Evolutionary conservation across 2,888 invertebrate species (phyloP).

Genomic region (Drosophila robusta): DNA sequence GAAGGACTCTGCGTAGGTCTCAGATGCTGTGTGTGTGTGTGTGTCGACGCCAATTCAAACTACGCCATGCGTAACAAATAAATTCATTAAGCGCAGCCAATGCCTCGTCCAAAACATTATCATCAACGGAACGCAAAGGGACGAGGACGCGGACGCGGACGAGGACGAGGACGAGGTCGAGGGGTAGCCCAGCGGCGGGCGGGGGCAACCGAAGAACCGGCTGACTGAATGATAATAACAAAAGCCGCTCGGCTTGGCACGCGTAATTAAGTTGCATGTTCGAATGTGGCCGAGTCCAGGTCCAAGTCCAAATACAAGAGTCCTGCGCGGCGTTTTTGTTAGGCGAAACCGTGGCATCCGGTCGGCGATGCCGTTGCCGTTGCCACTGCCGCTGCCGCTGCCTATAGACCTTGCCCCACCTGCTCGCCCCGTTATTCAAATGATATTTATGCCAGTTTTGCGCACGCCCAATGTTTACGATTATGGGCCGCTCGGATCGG

Average conservation of each 20-base stretch:
- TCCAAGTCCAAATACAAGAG: constrained; percentile 37
- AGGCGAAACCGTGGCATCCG: constrained; percentile 11
- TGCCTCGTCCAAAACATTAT: constrained; percentile 74
- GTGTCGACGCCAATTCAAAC: constrained; percentile 76
- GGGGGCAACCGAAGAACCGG: constrained; percentile 38
- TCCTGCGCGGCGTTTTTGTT: not conserved
- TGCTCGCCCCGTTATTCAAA: constrained; percentile 56
- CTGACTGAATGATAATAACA: constrained; percentile 78
- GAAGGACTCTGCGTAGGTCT: constrained; percentile 41
- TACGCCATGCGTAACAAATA: constrained; percentile 81
- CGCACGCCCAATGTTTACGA: constrained; percentile 75
- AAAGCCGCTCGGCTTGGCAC: constrained; percentile 78
- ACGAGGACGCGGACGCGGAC: not conserved
- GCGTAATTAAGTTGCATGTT: constrained; percentile 80
- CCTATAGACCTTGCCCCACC: not conserved
- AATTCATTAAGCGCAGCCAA: constrained; percentile 82
- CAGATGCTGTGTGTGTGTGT: constrained; percentile 49
- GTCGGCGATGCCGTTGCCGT: too few species aligned
- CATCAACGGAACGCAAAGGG: constrained; percentile 54
- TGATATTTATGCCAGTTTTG: constrained; percentile 63
- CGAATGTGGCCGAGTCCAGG: constrained; percentile 57
- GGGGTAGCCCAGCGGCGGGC: not conserved
- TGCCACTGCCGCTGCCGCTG: constrained; percentile 4
- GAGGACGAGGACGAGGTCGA: not conserved
- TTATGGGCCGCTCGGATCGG: constrained; percentile 53